These are phyloP conservation scores for Clivina fossor DNA, from an alignment of 2,888 invertebrate genomes.

Conservation along the genomic window DNA sequence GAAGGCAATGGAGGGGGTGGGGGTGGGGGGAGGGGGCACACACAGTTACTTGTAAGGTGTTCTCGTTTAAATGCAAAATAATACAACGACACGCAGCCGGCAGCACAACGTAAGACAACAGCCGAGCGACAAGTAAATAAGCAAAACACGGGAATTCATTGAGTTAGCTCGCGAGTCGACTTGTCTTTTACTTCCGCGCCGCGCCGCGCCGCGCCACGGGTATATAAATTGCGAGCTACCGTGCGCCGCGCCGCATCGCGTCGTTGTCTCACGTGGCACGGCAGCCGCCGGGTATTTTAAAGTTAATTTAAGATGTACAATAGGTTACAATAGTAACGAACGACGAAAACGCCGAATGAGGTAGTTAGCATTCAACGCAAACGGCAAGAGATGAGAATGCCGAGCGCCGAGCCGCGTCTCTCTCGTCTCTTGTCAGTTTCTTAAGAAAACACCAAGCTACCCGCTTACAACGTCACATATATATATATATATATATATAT, in stretches of 20 bases:
- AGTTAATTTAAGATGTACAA: conserved; percentile 45
- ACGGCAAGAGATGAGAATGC: conserved; percentile 48
- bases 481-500: no score
- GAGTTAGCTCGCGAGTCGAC: conserved; percentile 17
- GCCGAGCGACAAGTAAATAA: conserved; percentile 29
- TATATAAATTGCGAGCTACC: conserved; percentile 21
- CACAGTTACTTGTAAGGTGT: no score
- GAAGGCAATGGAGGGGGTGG: no score
- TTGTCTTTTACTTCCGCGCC: not conserved
- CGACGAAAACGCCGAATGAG: conserved; percentile 48
- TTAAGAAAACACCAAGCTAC: conserved; percentile 35
- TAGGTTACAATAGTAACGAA: conserved; percentile 50
- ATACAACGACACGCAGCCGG: conserved; percentile 8
- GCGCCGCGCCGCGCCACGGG: not conserved
- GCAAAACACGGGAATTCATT: conserved; percentile 26
- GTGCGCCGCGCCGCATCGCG: conserved; percentile 1
- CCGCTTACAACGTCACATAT: no score
- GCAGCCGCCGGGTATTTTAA: conserved; percentile 31
- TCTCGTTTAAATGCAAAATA: conserved; percentile 32
- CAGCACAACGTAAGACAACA: no score
- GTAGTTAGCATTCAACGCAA: conserved; percentile 48
- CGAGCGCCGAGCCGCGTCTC: no score
- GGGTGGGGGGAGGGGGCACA: no score
- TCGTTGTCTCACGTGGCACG: conserved; percentile 4
- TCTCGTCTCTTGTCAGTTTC: conserved; percentile 46